Evolutionary conservation across 1,140 invertebrate genomes (phyloP).

Genomic region (Triops cancriformis): DNA sequence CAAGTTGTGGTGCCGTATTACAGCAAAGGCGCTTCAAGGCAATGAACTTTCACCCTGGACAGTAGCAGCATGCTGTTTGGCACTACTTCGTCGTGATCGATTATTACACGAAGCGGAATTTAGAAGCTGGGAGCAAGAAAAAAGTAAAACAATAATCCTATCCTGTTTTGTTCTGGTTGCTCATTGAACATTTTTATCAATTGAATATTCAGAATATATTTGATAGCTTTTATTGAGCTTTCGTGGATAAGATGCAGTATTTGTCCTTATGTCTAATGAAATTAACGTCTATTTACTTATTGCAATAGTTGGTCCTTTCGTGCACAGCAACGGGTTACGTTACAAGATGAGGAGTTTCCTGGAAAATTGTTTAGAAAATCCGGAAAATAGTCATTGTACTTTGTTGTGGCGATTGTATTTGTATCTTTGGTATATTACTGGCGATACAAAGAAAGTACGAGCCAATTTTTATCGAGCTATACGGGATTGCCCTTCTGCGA

Average conservation of each 20-base stretch:
- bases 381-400: conserved; percentile 16
- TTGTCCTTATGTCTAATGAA: background rate
- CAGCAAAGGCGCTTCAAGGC: background rate
- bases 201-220: no score
- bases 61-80: background rate
- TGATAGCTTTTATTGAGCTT: background rate
- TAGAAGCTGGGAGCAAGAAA: background rate
- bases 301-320: background rate
- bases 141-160: background rate
- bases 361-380: conserved; percentile 21
- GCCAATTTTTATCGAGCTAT: conserved; percentile 39
- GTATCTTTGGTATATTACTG: conserved; percentile 17
- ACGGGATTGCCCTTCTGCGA: conserved; percentile 40
- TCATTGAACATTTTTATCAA: no score
- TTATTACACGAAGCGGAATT: background rate
- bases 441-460: conserved; percentile 19
- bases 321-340: background rate
- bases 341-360: conserved; percentile 17
- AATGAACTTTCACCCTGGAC: background rate
- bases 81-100: background rate
- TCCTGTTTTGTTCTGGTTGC: no score
- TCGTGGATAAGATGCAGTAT: background rate
- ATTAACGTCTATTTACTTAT: background rate
- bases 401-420: conserved; percentile 23
- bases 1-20: background rate